phyloP scores from a whole-genome alignment of 2,888 invertebrate genomes.

The Apamea epomidion region DNA sequence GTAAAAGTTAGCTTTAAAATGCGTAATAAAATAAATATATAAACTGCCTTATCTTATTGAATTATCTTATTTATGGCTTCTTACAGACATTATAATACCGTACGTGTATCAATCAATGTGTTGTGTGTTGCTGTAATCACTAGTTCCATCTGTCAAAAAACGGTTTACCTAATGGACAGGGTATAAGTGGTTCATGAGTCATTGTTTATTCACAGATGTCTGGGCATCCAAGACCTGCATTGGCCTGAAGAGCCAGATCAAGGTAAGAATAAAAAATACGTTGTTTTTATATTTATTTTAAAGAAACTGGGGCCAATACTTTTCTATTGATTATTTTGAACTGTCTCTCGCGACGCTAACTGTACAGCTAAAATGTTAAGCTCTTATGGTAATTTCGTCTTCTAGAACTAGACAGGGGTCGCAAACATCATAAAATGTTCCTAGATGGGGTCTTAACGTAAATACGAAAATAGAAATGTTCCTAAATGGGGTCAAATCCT shows the following conservation, averaged over 20 bases:
- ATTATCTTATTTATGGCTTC: no score
- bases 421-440: background rate
- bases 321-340: background rate
- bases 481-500: no score
- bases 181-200: background rate
- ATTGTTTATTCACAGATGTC: conserved; percentile 51
- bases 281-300: background rate
- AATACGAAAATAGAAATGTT: no score
- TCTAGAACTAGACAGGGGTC: no score
- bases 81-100: no score
- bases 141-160: no score
- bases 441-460: background rate
- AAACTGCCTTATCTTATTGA: no score
- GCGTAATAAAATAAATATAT: no score
- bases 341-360: background rate
- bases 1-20: no score
- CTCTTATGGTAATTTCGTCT: background rate
- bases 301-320: background rate
- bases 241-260: conserved; percentile 3
- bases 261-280: conserved; percentile 24
- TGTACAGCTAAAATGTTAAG: background rate
- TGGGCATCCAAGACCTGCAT: conserved; percentile 58
- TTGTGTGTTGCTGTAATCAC: no score
- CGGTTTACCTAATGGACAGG: no score
- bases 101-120: no score